These are phyloP conservation scores for Melanotaenia duboulayi DNA, from an alignment of 2,113 vertebrate genomes.

Conservation along the genomic window DNA sequence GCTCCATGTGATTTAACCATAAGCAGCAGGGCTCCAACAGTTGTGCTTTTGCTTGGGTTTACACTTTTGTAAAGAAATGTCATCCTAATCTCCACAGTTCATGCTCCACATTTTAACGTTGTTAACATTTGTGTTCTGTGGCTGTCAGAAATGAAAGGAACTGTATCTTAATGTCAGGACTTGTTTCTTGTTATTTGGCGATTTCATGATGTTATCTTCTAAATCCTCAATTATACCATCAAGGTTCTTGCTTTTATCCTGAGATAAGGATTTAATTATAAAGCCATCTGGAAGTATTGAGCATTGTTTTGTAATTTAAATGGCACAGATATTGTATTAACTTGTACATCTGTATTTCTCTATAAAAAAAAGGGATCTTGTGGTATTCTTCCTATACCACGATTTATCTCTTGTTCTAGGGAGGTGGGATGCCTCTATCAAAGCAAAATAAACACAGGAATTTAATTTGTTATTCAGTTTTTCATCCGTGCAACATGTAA, in stretches of 20 bases:
- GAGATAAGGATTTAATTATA: conserved; percentile 46
- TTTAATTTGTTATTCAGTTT: too few species aligned
- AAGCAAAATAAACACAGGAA: too few species aligned
- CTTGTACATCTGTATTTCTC: background rate
- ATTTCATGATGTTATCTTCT: conserved; percentile 40
- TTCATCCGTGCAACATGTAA: too few species aligned
- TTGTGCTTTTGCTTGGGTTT: background rate
- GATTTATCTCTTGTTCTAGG: too few species aligned
- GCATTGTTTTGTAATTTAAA: conserved; percentile 7
- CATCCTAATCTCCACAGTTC: background rate
- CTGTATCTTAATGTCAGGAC: conserved; percentile 4
- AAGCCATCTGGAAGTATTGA: conserved; percentile 22
- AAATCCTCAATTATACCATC: conserved; percentile 47
- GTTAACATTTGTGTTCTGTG: background rate
- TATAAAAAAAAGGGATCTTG: background rate
- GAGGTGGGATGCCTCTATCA: too few species aligned
- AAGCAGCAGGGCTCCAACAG: background rate
- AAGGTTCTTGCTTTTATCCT: conserved; percentile 30
- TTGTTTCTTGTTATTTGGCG: conserved; percentile 20
- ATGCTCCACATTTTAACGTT: background rate
- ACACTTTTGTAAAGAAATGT: background rate
- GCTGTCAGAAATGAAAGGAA: conserved; percentile 4
- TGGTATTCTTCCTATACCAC: background rate
- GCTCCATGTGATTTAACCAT: background rate
- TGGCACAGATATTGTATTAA: conserved; percentile 2